phyloP scores from a whole-genome alignment of 2,113 vertebrate genomes.

The Sinocyclocheilus anophthalmus region DNA sequence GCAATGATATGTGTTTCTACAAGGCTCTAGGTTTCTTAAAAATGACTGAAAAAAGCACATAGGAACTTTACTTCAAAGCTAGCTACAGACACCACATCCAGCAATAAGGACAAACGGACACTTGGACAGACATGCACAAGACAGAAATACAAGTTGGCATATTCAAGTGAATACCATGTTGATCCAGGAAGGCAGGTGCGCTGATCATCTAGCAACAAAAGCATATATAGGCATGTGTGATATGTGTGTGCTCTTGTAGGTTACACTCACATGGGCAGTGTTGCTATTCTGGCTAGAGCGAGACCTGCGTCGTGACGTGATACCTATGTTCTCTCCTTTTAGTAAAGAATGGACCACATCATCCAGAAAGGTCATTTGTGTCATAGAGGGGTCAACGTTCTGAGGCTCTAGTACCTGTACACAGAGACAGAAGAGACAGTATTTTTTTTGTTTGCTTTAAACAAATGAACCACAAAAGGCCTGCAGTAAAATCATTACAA shows the following conservation, averaged over 20 bases:
- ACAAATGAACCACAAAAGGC: too few relatives aligned
- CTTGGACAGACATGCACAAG: not conserved
- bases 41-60: conserved; percentile 48
- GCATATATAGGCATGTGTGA: conserved; percentile 8
- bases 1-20: conserved; percentile 58
- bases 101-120: not conserved
- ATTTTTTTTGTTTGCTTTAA: too few relatives aligned
- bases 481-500: not conserved
- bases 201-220: conserved; percentile 26
- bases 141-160: not conserved
- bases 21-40: conserved; percentile 49
- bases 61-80: conserved; percentile 65
- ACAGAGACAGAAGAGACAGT: conserved; percentile 23
- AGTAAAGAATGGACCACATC: conserved; percentile 97
- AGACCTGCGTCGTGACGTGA: conserved; percentile 93
- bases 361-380: conserved; percentile 99
- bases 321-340: conserved; percentile 99
- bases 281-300: conserved; percentile 94
- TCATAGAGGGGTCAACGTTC: conserved; percentile 99
- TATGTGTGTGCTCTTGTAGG: not conserved
- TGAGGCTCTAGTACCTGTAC: conserved; percentile 96
- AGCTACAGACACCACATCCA: conserved; percentile 45
- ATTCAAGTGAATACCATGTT: not conserved
- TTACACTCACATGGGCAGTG: conserved; percentile 87
- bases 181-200: conserved; percentile 5